phyloP scores from a whole-genome alignment of 2,888 invertebrate species.

The Eristalis pertinax region DNA sequence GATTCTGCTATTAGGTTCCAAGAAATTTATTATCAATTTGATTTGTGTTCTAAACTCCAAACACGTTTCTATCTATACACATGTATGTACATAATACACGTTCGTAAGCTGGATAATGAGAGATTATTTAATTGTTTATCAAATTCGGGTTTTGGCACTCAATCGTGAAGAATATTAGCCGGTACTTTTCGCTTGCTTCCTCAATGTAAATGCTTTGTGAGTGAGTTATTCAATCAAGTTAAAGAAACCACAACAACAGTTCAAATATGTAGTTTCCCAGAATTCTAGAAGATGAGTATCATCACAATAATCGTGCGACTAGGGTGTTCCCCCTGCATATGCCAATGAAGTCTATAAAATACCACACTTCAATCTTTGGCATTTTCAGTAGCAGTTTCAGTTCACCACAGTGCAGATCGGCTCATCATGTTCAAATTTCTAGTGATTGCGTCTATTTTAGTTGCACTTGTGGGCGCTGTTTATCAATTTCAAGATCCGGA shows the following conservation, averaged over 20 bases:
- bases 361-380: not conserved
- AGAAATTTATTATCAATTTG: no score
- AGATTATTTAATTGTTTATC: no score
- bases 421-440: not conserved
- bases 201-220: no score
- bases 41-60: no score
- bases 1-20: no score
- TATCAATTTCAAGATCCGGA: slow-evolving; percentile 73
- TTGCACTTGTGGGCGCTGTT: slow-evolving; percentile 42
- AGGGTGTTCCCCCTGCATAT: not conserved
- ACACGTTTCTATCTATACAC: no score
- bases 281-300: not conserved
- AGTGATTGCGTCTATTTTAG: slow-evolving; percentile 19
- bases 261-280: not conserved
- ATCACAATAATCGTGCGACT: not conserved
- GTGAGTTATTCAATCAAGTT: no score
- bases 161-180: no score
- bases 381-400: not conserved
- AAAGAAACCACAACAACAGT: not conserved
- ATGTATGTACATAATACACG: no score
- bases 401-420: not conserved
- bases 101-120: no score
- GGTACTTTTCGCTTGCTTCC: no score
- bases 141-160: no score
- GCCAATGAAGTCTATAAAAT: not conserved